Base-by-base conservation (phyloP, 2,797 vertebrate genomes). In the Hypotaenidia okinawae region DNA sequence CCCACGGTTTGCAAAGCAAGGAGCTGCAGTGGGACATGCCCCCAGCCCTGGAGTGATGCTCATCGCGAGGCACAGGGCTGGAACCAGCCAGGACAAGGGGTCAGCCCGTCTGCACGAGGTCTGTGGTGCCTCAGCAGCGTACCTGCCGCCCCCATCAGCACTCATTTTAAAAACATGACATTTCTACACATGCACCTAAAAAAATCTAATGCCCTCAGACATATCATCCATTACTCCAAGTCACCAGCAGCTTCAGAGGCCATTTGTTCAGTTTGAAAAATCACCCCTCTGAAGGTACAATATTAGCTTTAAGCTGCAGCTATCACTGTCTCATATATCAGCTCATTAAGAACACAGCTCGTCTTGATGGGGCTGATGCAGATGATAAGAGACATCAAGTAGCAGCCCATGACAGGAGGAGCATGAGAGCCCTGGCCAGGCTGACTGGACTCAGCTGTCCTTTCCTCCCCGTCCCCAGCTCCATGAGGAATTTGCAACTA, bases 211-310 rank as follows among this genome's bases (percentile, higher is more conserved):
- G 10, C 64, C 67, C 75, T 22, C 81, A 87, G 85, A 89, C 81
- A 51, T 32, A n/a, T 52, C 80, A 89, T 82, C 88, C 5, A 0
- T 93, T 73, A 73, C 16, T 32, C 27, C 0, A 3, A 57, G 90
- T 92, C 91, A 85, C 39, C 91, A 67, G 77, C 86, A 72, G 87
- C 86, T 89, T 91, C 86, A 87, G 82, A 41, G 86, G 62, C 73
- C 83, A 75, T 97, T 97, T 94, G 92, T 94, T 93, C 81, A 32
- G n/a, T 64, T 74, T 96, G 92, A 94, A 94, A 95, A 96, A 94
- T 96, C 13, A 1, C 9, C 1, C 85, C 84, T 96, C 92, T 43
- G 80, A 80, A 89, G 81, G 85, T 73, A 75, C 89, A 78, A 67
- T 89, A 64, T 92, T 92, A 84, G 35, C 77, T 89, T 75, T 58